A percentile compares a stretch with the other conserved stretches of the same genome.
Evolutionary conservation across 1,140 invertebrate species (phyloP).

Genomic region (Papilio xuthus): DNA sequence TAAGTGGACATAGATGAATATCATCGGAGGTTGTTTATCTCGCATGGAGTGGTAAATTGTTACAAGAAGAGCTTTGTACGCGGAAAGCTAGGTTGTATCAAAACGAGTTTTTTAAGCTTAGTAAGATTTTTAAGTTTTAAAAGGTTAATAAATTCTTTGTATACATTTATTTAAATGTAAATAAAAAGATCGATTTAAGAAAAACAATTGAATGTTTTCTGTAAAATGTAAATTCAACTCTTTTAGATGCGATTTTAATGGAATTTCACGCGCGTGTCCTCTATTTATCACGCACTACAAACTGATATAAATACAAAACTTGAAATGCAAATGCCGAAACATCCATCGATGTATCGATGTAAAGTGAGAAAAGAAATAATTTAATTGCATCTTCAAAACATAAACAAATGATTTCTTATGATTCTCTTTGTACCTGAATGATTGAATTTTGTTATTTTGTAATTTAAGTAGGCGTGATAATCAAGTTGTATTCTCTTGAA

Average conservation of each 20-base stretch:
- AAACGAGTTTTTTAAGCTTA: not conserved
- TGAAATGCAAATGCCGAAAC: constrained; percentile 18
- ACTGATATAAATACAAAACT: constrained; percentile 26
- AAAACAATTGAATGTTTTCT: not conserved
- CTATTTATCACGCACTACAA: constrained; percentile 28
- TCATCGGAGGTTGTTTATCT: constrained; percentile 47
- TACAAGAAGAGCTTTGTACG: constrained; percentile 13
- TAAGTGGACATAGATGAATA: constrained; percentile 66
- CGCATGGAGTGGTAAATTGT: constrained; percentile 22
- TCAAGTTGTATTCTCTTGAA: not conserved
- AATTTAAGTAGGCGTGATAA: not conserved
- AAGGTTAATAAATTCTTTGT: no score
- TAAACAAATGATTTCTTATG: not conserved
- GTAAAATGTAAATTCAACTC: constrained; percentile 12
- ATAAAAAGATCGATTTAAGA: constrained; percentile 1
- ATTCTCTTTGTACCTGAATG: not conserved
- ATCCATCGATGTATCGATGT: not conserved
- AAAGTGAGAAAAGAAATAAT: not conserved
- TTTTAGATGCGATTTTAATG: constrained; percentile 20
- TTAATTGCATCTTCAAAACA: not conserved
- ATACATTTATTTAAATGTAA: no score
- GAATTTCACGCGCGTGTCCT: constrained; percentile 18
- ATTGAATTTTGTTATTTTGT: not conserved
- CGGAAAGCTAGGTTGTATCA: not conserved
- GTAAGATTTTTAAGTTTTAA: no score